Evolutionary conservation across 1,140 invertebrate genomes (phyloP).

Genomic region (Chironomus striatipennis): DNA sequence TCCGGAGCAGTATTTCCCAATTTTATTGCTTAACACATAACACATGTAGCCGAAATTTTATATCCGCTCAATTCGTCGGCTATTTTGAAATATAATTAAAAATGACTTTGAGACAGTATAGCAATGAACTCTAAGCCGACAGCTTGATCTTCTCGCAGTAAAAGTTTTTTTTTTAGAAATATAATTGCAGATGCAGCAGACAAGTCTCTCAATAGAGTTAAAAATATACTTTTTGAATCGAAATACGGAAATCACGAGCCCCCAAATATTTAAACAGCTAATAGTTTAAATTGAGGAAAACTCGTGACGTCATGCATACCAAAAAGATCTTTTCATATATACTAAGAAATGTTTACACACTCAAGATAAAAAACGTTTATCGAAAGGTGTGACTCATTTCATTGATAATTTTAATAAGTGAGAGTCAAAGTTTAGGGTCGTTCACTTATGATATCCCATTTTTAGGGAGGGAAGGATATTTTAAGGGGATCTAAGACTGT

Average conservation of each 20-base stretch:
- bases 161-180: not conserved
- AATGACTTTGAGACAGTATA: slow-evolving; percentile 37
- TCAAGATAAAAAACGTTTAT: no score
- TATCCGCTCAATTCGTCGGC: slow-evolving; percentile 27
- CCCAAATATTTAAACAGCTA: not conserved
- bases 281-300: no score
- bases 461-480: no score
- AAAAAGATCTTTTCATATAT: no score
- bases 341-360: no score
- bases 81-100: slow-evolving; percentile 31
- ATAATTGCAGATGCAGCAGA: not conserved
- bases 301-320: no score
- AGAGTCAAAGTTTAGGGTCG: no score
- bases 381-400: no score
- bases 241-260: not conserved
- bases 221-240: not conserved
- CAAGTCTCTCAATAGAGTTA: not conserved
- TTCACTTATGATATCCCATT: no score
- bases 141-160: slow-evolving; percentile 30
- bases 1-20: not conserved
- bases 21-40: not conserved
- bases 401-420: no score
- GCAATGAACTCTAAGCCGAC: slow-evolving; percentile 29
- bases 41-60: not conserved
- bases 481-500: no score